These are phyloP conservation scores for Thyatira batis DNA, from an alignment of 2,888 invertebrate species.

Conservation along the genomic window DNA sequence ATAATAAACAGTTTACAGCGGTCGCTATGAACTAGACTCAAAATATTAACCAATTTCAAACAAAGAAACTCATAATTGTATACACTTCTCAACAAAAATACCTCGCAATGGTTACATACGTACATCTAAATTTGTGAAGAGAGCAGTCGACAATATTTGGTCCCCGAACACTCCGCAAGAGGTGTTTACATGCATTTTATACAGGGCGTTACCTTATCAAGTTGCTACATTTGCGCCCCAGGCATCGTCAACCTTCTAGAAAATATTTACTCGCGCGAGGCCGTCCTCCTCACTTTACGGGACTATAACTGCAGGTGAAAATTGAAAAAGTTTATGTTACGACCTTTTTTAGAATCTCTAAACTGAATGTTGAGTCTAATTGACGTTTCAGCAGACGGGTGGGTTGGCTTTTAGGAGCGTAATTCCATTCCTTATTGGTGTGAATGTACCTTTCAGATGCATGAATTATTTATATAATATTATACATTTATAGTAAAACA, in stretches of 20 bases:
- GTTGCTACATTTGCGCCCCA: constrained; percentile 62
- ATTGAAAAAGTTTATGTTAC: constrained; percentile 81
- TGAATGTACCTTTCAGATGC: neutral
- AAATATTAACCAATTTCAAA: neutral
- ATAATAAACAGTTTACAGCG: neutral
- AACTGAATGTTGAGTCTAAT: constrained; percentile 66
- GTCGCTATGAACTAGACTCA: too few relatives aligned
- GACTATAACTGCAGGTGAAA: constrained; percentile 76
- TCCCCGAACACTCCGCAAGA: constrained; percentile 55
- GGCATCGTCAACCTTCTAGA: constrained; percentile 72
- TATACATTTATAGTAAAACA: neutral
- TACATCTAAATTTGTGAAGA: constrained; percentile 50
- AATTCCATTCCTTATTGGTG: neutral
- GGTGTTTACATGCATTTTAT: constrained; percentile 78
- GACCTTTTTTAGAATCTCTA: constrained; percentile 66
- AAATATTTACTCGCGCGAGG: constrained; percentile 62
- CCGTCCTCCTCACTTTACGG: constrained; percentile 66
- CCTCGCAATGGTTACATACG: constrained; percentile 14
- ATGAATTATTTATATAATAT: neutral
- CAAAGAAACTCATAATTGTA: neutral
- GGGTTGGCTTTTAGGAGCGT: constrained; percentile 2
- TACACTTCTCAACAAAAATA: neutral
- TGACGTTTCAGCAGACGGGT: constrained; percentile 24
- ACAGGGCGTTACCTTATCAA: constrained; percentile 65
- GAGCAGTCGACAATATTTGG: constrained; percentile 60